Evolutionary conservation across 2,888 invertebrate species (phyloP).

Genomic region (Pseudanteris insignis): DNA sequence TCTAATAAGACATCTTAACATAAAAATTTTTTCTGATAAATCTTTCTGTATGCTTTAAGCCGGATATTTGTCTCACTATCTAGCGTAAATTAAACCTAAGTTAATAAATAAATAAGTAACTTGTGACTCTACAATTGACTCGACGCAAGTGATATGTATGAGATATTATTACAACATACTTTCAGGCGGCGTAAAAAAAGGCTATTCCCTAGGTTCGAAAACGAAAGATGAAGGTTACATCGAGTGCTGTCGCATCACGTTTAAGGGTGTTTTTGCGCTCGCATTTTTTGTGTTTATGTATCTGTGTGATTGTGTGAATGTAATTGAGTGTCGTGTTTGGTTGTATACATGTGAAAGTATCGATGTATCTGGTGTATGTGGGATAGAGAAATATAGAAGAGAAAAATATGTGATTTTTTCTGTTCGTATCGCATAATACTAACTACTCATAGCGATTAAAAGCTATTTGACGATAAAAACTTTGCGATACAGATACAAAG

Average conservation of each 20-base stretch:
- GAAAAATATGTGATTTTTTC: constrained; percentile 42
- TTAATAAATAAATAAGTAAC: constrained; percentile 6
- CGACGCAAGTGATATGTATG: constrained; percentile 26
- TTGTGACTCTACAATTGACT: constrained; percentile 7
- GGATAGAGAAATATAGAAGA: constrained; percentile 46
- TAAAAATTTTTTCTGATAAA: no score
- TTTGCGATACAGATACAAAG: constrained; percentile 38
- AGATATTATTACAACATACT: constrained; percentile 2
- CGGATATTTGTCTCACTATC: no score
- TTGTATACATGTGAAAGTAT: constrained; percentile 9
- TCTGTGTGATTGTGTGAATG: constrained; percentile 14
- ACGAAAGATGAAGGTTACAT: no score
- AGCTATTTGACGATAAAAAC: constrained; percentile 33
- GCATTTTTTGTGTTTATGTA: constrained; percentile 9
- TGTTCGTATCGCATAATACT: constrained; percentile 35
- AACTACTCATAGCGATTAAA: constrained; percentile 45
- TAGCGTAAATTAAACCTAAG: no score
- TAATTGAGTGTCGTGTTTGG: constrained; percentile 6
- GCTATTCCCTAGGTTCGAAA: no score
- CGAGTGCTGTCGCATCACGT: no score
- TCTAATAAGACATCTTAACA: no score
- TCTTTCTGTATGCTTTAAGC: no score
- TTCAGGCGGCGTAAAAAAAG: constrained; percentile 5
- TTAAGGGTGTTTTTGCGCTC: constrained; percentile 41
- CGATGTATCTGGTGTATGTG: constrained; percentile 25